A percentile compares a stretch with the other conserved stretches of the same genome.
These are phyloP conservation scores for Limanda limanda DNA, from an alignment of 2,113 vertebrate species.

Conservation along the genomic window DNA sequence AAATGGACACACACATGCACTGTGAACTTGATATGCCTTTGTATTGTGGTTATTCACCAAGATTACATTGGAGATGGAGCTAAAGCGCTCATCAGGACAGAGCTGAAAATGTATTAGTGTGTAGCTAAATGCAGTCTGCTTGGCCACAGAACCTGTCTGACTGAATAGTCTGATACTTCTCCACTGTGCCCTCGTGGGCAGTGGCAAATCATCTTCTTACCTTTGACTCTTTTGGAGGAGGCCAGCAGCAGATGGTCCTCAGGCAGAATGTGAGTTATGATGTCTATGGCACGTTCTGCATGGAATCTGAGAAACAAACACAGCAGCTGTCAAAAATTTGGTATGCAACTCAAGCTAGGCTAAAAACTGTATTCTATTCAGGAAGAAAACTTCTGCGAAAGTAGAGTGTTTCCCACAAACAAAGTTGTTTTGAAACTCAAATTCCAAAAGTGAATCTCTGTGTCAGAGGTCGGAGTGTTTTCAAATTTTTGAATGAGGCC, in stretches of 20 bases:
- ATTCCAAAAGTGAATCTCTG: neutral
- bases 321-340: constrained; percentile 22
- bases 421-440: constrained; percentile 22
- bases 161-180: too few relatives aligned
- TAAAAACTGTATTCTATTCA: neutral
- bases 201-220: constrained; percentile 71
- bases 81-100: too few relatives aligned
- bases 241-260: constrained; percentile 98
- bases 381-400: constrained; percentile 53
- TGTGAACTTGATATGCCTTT: too few relatives aligned
- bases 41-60: too few relatives aligned
- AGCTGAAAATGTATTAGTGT: too few relatives aligned
- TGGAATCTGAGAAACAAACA: constrained; percentile 88
- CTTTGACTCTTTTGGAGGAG: constrained; percentile 99
- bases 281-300: constrained; percentile 99
- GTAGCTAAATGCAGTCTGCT: too few relatives aligned
- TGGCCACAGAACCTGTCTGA: too few relatives aligned
- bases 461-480: constrained; percentile 17
- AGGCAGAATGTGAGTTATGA: constrained; percentile 99
- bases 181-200: constrained; percentile 16
- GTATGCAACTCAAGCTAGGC: neutral
- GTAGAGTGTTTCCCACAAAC: neutral
- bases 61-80: too few relatives aligned
- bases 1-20: too few relatives aligned
- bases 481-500: constrained; percentile 3